Evolutionary conservation across 92 coral and sea anemone genomes (phyloP).

Genomic region (Zoanthus gigantus): DNA sequence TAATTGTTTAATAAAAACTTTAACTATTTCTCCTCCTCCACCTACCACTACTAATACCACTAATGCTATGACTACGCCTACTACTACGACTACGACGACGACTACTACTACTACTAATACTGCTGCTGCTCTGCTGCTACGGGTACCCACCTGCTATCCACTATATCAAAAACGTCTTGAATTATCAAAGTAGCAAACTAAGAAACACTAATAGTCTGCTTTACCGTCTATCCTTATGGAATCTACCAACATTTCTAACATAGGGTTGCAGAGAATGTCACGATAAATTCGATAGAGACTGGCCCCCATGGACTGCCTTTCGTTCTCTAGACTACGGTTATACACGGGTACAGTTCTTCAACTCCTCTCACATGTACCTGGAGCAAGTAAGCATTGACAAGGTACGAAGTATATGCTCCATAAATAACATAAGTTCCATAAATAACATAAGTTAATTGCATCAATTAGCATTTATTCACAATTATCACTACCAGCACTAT

Average conservation of each 20-base stretch:
- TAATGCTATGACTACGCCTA: neutral
- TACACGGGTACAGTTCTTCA: constrained; percentile 84
- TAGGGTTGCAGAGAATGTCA: constrained; percentile 96
- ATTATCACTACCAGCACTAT: no score
- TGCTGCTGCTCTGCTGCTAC: neutral
- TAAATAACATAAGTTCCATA: neutral
- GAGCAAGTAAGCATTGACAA: constrained; percentile 99
- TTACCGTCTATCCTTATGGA: no score
- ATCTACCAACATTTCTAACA: neutral
- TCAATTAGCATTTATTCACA: no score
- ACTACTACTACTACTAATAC: no score
- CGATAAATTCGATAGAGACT: constrained; percentile 82
- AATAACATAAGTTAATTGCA: neutral
- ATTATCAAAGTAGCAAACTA: no score
- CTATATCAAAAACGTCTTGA: no score
- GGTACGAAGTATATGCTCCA: constrained; percentile 49
- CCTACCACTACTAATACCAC: neutral
- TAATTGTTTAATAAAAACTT: neutral
- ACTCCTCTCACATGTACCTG: constrained; percentile 85
- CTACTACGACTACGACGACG: no score
- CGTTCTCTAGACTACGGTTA: constrained; percentile 97
- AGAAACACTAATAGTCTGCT: no score
- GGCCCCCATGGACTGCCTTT: constrained; percentile 90
- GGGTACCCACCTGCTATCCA: no score
- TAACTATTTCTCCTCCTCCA: no score